Conservation (phyloP, 2,888 invertebrate genomes). For the Autographa pulchrina region DNA sequence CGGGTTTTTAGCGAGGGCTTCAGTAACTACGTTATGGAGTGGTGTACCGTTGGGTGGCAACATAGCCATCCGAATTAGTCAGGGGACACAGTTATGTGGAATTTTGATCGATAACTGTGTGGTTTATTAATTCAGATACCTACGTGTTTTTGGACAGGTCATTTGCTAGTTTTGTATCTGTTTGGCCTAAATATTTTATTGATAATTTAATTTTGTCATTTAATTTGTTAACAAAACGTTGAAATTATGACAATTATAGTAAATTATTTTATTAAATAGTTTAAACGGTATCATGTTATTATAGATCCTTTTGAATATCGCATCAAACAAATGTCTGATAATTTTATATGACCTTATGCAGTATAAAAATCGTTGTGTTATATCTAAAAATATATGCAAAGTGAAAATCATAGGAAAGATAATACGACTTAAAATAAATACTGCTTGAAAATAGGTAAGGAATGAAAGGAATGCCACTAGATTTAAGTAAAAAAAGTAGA, state of each 20-base stretch:
- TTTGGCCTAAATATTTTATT: background rate
- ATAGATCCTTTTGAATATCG: no score
- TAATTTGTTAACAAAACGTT: background rate
- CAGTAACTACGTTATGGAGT: slow-evolving; percentile 50
- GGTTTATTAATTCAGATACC: slow-evolving; percentile 37
- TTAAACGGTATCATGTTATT: no score
- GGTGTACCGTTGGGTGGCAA: slow-evolving; percentile 51
- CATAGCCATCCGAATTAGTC: slow-evolving; percentile 68
- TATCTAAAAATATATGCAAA: no score
- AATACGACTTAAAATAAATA: no score
- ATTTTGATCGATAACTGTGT: slow-evolving; percentile 63
- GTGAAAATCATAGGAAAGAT: background rate
- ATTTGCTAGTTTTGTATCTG: slow-evolving; percentile 7
- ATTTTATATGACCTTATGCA: no score
- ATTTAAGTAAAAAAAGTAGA: no score
- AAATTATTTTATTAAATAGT: no score
- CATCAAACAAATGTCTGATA: no score
- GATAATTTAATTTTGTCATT: background rate
- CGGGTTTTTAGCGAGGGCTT: background rate
- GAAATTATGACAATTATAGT: no score
- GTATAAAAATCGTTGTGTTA: no score
- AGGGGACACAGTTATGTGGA: slow-evolving; percentile 56
- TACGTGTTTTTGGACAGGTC: slow-evolving; percentile 13
- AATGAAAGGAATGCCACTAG: no score
- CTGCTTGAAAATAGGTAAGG: no score